A percentile compares a stretch with the other conserved stretches of the same genome.
phyloP scores from a whole-genome alignment of 2,113 vertebrate species.

The Laticauda colubrina region DNA sequence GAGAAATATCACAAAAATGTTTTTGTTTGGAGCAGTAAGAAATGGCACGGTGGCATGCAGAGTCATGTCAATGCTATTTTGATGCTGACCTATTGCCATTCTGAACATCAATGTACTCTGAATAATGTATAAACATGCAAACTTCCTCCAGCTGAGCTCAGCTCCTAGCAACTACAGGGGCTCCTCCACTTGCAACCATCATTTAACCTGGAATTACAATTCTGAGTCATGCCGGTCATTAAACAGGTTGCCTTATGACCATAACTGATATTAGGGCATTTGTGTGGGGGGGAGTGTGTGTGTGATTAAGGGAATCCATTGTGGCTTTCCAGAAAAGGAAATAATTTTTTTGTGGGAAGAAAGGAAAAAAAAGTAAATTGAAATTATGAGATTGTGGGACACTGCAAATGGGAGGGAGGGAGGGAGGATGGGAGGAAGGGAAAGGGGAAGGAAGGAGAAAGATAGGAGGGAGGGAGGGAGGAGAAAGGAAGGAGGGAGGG shows the following conservation, averaged over 20 bases:
- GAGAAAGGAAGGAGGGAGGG: no score
- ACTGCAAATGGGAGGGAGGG: no score
- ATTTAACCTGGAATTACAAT: neutral
- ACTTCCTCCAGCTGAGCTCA: neutral
- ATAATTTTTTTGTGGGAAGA: no score
- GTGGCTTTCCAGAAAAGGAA: no score
- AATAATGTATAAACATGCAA: neutral
- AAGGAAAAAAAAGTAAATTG: no score
- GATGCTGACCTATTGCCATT: conserved; percentile 5
- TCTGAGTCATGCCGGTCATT: neutral
- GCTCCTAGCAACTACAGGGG: neutral
- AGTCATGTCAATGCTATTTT: conserved; percentile 7
- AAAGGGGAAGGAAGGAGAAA: rapidly evolving
- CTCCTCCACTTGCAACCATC: neutral
- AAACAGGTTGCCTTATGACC: neutral
- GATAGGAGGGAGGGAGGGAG: no score
- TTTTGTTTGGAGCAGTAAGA: conserved; percentile 13
- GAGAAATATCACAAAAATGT: neutral
- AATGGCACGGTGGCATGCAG: neutral
- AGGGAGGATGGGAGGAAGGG: no score
- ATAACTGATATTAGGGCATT: neutral
- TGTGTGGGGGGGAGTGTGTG: no score
- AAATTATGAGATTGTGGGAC: no score
- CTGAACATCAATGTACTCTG: conserved; percentile 20
- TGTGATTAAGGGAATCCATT: no score